Conservation (phyloP, 1,140 invertebrate species). For the Chionoecetes opilio region DNA sequence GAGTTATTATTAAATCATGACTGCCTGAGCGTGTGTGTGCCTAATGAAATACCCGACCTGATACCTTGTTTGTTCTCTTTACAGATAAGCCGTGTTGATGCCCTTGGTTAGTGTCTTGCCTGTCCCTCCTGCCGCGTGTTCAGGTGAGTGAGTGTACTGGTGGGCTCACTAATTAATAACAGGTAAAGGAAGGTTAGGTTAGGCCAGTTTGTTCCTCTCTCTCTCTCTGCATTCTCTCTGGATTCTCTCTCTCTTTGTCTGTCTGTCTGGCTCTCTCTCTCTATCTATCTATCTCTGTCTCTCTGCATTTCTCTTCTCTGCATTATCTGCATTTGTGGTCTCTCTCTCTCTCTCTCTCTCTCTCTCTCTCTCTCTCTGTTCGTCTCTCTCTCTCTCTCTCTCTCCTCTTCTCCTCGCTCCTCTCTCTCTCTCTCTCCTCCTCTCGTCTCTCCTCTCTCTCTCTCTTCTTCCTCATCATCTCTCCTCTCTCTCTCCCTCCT, state of each 20-base stretch:
- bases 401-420: not conserved
- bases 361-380: not conserved
- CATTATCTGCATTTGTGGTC: not conserved
- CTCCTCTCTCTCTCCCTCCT: too few relatives aligned
- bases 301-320: not conserved
- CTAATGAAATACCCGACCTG: not conserved
- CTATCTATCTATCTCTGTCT: not conserved
- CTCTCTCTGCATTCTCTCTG: slow-evolving; percentile 16
- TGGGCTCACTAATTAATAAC: not conserved
- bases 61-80: not conserved
- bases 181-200: not conserved
- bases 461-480: too few relatives aligned
- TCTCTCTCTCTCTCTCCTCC: not conserved
- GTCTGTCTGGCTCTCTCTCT: not conserved
- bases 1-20: too few relatives aligned
- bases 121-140: not conserved
- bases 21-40: not conserved
- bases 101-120: not conserved
- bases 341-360: not conserved
- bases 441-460: too few relatives aligned
- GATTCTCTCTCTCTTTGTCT: not conserved
- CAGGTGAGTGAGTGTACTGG: not conserved
- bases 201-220: not conserved
- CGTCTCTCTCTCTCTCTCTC: not conserved
- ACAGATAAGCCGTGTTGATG: not conserved